Evolutionary conservation across 1,140 invertebrate genomes (phyloP).

Genomic region (Cydia strobilella): DNA sequence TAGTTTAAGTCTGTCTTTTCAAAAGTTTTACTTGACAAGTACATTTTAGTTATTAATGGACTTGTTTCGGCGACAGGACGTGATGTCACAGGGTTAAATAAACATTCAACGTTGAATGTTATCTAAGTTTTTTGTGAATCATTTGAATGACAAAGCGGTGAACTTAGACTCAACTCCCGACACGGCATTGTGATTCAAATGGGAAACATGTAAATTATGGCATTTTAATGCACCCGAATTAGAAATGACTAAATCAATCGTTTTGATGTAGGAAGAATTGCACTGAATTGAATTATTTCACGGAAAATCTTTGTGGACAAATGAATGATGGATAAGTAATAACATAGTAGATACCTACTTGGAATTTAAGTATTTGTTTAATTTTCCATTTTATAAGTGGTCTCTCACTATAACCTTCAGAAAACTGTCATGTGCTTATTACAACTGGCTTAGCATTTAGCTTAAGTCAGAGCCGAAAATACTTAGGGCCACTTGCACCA

Average conservation of each 20-base stretch:
- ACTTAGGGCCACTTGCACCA: too few relatives aligned
- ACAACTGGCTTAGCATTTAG: background rate
- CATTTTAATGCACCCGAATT: slow-evolving; percentile 18
- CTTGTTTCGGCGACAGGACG: slow-evolving; percentile 16
- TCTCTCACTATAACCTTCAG: background rate
- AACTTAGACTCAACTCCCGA: slow-evolving; percentile 16
- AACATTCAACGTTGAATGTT: slow-evolving; percentile 2
- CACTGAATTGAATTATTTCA: slow-evolving; percentile 2
- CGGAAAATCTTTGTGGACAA: background rate
- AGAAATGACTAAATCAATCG: slow-evolving; percentile 9
- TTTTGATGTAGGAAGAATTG: slow-evolving; percentile 14
- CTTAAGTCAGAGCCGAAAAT: too few relatives aligned
- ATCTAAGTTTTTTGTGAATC: slow-evolving; percentile 30
- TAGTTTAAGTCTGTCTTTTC: too few relatives aligned
- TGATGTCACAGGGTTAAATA: slow-evolving; percentile 29
- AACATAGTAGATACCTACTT: background rate
- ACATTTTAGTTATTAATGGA: background rate
- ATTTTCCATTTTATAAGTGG: background rate
- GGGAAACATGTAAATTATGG: slow-evolving; percentile 29
- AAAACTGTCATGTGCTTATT: background rate
- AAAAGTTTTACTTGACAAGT: background rate
- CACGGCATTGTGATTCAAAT: slow-evolving; percentile 31
- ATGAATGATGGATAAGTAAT: background rate
- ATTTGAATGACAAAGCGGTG: slow-evolving; percentile 35
- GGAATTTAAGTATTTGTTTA: background rate